Conservation (phyloP, 1,140 invertebrate genomes). For the Chrysomallon squamiferum region DNA sequence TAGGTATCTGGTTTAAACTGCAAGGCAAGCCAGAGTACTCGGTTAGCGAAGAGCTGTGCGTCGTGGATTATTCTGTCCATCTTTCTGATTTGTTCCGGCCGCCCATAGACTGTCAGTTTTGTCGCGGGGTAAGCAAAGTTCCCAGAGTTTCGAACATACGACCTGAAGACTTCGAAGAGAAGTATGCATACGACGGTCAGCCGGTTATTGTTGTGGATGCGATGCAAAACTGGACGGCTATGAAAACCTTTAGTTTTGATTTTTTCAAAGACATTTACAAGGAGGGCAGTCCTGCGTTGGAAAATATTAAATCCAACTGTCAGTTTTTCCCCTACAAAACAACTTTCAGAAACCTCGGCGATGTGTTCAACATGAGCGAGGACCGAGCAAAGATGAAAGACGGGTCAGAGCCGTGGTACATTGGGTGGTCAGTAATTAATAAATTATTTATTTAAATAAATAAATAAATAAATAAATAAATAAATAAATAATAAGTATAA, state of each 20-base stretch:
- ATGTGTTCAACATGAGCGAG: slow-evolving; percentile 76
- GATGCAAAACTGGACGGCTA: slow-evolving; percentile 79
- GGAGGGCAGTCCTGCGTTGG: slow-evolving; percentile 45
- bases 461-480: no score
- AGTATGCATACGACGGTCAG: slow-evolving; percentile 75
- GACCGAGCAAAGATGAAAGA: slow-evolving; percentile 71
- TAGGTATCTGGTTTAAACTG: slow-evolving; percentile 27
- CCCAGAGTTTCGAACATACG: slow-evolving; percentile 67
- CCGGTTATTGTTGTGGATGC: slow-evolving; percentile 87
- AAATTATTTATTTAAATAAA: no score
- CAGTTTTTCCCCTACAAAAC: slow-evolving; percentile 94
- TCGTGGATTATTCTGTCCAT: slow-evolving; percentile 68
- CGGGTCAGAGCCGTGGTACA: slow-evolving; percentile 82
- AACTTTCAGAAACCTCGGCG: slow-evolving; percentile 76
- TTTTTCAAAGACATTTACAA: slow-evolving; percentile 84
- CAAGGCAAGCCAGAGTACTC: slow-evolving; percentile 17
- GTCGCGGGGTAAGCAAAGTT: slow-evolving; percentile 69
- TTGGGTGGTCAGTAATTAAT: slow-evolving; percentile 80
- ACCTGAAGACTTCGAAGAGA: slow-evolving; percentile 68
- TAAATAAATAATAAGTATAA: no score
- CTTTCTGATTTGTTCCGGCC: slow-evolving; percentile 75
- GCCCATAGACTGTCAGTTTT: slow-evolving; percentile 80
- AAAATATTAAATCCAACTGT: slow-evolving; percentile 66
- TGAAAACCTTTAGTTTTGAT: slow-evolving; percentile 75
- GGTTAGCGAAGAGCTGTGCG: slow-evolving; percentile 43